Base-by-base conservation (phyloP, 2,113 vertebrate species). In the Nesoenas mayeri region DNA sequence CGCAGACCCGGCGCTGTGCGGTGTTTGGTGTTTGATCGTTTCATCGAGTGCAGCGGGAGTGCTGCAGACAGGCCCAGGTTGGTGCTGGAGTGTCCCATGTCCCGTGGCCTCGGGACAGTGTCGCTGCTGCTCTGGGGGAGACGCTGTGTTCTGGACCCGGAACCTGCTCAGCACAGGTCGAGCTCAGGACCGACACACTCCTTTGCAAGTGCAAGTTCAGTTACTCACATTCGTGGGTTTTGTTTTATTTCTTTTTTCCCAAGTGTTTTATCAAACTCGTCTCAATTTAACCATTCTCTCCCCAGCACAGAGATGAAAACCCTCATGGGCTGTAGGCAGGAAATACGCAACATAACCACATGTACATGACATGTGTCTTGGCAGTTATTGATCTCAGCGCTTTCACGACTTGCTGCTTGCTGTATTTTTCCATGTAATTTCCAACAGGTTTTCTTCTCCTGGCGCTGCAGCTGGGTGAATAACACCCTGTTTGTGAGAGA, bases 121-220 rank as follows among this genome's bases (percentile, higher is more conserved):
- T 44, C 42, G 22, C 54, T 47, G 15, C 28, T 26, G 2, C 6
- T n/a, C 18, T 17, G 16, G 21, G 6, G 12, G 36, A 38, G 48
- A 7, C 16, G 11, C 5, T 48, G 51, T n/a, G 47, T 79, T 47
- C 72, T 57, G 36, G 51, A 51, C 72, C 60, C 36, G n/a, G 15
- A 64, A 0, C 22, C 5, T 19, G 22, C 67, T 38, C 56, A 36
- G 70, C 10, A 54, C 2, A 18, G 15, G 11, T 5, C 16, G 0
- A 2, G 36, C 18, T 9, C 4, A 8, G 7, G 24, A 0, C 29
- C 79, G 36, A 1, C 20, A 10, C 3, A 29, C n/a, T 69, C 40
- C 72, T 19, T 9, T 3, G 56, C 26, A 7, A 0, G 1, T 3
- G 22, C 70, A n/a, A 1, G 8, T 1, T 28, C 24, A 20, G 32